Conservation (phyloP, 1,140 invertebrate species). For the Triops longicaudatus region DNA sequence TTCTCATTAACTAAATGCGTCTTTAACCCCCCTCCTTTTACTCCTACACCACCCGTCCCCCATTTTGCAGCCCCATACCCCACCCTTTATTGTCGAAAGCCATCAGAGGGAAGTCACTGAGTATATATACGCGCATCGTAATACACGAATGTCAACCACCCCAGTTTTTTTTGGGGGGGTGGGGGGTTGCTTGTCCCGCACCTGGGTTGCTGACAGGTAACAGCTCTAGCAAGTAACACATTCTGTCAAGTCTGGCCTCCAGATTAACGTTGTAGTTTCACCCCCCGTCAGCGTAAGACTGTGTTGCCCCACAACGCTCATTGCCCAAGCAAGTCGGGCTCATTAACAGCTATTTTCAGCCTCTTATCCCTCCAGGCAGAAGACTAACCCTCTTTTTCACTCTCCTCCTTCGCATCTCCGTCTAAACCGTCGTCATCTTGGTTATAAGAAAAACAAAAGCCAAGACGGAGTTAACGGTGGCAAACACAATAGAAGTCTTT, state of each 20-base stretch:
- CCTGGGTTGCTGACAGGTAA: background rate
- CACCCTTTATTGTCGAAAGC: too few relatives aligned
- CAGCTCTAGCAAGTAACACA: constrained; percentile 11
- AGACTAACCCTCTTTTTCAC: background rate
- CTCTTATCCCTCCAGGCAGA: background rate
- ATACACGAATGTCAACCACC: background rate
- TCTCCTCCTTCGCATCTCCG: background rate
- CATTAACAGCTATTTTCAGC: constrained; percentile 15
- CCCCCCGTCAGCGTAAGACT: background rate
- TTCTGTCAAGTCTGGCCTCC: constrained; percentile 10
- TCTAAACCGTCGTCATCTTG: too few relatives aligned
- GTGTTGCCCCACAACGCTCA: background rate
- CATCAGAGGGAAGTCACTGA: background rate
- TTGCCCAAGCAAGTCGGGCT: background rate
- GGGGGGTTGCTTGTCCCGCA: background rate
- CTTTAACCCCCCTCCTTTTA: background rate
- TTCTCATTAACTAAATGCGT: background rate
- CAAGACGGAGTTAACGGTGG: too few relatives aligned
- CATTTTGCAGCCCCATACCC: too few relatives aligned
- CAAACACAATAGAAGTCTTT: too few relatives aligned
- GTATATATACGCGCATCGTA: too few relatives aligned
- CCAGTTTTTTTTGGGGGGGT: background rate
- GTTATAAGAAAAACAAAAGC: too few relatives aligned
- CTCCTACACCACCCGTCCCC: background rate
- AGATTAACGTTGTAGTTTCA: constrained; percentile 2